Conservation (phyloP, 2,797 vertebrate genomes). For the Gallinago nigripennis region DNA sequence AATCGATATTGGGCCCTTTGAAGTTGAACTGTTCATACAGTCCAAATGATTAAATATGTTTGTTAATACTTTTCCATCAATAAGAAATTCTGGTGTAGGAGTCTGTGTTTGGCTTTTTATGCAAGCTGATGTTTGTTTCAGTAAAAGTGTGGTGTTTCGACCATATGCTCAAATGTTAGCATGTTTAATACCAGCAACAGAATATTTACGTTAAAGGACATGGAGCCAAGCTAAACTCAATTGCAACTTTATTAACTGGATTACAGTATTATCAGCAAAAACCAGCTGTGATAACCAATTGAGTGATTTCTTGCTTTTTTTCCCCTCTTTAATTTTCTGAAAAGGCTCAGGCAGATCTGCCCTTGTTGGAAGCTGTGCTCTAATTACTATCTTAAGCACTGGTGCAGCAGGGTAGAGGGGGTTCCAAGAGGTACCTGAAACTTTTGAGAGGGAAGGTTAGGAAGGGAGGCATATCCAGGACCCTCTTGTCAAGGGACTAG, state of each 20-base stretch:
- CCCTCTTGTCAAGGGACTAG: background rate
- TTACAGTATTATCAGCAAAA: conserved; percentile 33
- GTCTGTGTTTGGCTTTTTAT: background rate
- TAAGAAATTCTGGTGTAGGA: background rate
- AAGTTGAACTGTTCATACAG: background rate
- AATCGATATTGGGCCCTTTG: background rate
- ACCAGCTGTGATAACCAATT: background rate
- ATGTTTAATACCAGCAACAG: background rate
- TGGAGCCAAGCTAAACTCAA: conserved; percentile 32
- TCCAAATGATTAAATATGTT: background rate
- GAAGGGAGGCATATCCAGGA: background rate
- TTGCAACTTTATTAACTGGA: conserved; percentile 34
- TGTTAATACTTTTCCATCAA: background rate
- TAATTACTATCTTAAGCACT: background rate
- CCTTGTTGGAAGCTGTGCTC: background rate
- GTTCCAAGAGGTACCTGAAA: background rate
- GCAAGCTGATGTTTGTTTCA: conserved; percentile 16
- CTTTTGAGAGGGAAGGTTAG: background rate
- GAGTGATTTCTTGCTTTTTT: background rate
- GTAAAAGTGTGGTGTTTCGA: background rate
- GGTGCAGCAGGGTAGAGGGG: background rate
- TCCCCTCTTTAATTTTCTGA: background rate
- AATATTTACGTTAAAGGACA: conserved; percentile 28
- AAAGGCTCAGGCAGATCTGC: background rate
- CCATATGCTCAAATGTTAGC: conserved; percentile 30